Evolutionary conservation across 2,888 invertebrate genomes (phyloP), one percentile per base, ranked within the genome.

Genomic region (Synergus japonicus): DNA sequence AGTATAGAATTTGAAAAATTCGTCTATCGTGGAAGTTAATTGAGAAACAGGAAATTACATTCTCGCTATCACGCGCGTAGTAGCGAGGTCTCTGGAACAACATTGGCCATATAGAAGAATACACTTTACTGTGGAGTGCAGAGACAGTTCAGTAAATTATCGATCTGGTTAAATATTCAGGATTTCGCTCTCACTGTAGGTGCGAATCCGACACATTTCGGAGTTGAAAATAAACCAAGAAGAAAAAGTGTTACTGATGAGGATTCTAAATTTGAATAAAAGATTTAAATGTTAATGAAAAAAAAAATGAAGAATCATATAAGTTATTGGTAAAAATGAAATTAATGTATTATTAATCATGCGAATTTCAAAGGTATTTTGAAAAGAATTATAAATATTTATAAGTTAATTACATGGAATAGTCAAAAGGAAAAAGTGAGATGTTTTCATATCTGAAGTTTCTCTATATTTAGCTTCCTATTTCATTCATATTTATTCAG

Each of bases 11-110:
- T n/a, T 54, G 37, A 58, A 73, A 73, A 3, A 37, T 41, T 73
- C 54, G 76, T 69, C 78, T 83, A 86, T 85, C 85, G 83, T 78
- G 67, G 81, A 82, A 86, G 87, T 86, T 86, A 86, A 88, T 88
- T 87, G 87, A 84, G 88, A 88, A 87, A 87, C 86, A 86, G 87
- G 87, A 88, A 88, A 88, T 88, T 87, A 87, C 85, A 87, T 88
- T 88, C 86, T 85, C 85, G 81, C 83, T 78, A 83, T 79, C 84
- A 82, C 81, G 76, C 66, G 77, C 73, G 78, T 79, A 79, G 79
- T 79, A 79, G 79, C 76, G 76, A 82, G 78, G 84, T 77, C 76
- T 80, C 81, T 78, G 66, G 84, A 79, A 83, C 82, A 85, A 85
- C 81, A 69, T 69, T 69, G 49, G 49, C 49, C 15, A 15, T 69